Evolutionary conservation across 2,888 invertebrate species (phyloP).

Genomic region (Eupeodes latifasciatus): DNA sequence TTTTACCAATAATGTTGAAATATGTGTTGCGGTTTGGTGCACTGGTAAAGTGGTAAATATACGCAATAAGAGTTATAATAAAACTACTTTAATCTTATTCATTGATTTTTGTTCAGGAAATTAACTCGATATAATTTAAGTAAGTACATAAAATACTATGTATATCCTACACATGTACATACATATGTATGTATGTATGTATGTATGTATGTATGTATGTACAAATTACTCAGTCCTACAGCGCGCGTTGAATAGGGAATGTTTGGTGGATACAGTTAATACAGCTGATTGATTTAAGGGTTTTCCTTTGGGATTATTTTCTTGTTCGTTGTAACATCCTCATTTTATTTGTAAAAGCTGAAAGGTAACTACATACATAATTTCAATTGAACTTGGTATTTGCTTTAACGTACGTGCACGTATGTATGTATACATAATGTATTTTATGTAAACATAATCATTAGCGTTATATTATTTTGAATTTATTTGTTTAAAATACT

Average conservation of each 20-base stretch:
- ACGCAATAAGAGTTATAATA: background rate
- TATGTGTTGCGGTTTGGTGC: constrained; percentile 1
- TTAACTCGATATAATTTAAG: background rate
- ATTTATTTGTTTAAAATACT: no score
- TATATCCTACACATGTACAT: no score
- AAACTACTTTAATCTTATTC: background rate
- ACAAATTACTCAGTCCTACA: background rate
- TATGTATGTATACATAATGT: no score
- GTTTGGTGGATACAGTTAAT: background rate
- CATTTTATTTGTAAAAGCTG: background rate
- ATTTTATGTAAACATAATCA: no score
- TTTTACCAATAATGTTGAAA: background rate
- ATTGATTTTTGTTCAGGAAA: constrained; percentile 1
- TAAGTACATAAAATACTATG: no score
- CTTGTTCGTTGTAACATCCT: background rate
- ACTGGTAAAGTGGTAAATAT: background rate
- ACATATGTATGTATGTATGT: no score
- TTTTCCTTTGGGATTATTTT: background rate
- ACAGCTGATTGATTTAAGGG: constrained; percentile 4
- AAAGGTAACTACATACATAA: no score
- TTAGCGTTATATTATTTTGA: no score
- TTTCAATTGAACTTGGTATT: no score
- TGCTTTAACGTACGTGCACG: no score
- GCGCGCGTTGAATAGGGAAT: background rate
- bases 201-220: no score